A percentile compares a stretch with the other conserved stretches of the same genome.
These are phyloP conservation scores for Egretta garzetta DNA, from an alignment of 2,113 vertebrate genomes.

Conservation along the genomic window DNA sequence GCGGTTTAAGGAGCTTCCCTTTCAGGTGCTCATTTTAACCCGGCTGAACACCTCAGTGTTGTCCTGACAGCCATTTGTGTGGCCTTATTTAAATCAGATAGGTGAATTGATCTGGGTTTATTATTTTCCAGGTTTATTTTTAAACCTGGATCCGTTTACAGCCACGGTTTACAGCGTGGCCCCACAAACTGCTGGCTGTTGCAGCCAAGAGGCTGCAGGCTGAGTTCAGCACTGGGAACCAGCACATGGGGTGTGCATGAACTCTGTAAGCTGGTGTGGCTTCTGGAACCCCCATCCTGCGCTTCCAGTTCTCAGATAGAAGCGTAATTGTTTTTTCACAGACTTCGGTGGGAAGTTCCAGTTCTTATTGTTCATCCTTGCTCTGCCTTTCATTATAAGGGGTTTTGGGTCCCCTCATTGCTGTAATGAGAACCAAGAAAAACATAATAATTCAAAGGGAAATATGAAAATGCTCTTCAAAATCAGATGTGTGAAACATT, in stretches of 20 bases:
- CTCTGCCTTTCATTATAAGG: slow-evolving; percentile 61
- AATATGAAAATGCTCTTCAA: slow-evolving; percentile 43
- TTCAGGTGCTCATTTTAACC: neutral
- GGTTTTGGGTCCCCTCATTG: neutral
- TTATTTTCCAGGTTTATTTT: neutral
- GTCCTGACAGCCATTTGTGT: accelerated
- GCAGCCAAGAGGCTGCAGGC: neutral
- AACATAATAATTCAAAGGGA: slow-evolving; percentile 46
- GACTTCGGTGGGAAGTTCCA: slow-evolving; percentile 44
- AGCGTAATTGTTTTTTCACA: slow-evolving; percentile 8
- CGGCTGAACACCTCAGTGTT: neutral
- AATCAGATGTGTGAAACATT: slow-evolving; percentile 24
- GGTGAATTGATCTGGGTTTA: neutral
- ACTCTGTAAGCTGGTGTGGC: neutral
- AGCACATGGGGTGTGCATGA: neutral
- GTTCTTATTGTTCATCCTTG: slow-evolving; percentile 38
- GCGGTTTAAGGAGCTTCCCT: neutral
- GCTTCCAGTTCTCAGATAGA: neutral
- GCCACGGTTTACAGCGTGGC: accelerated
- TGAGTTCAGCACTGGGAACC: slow-evolving; percentile 7
- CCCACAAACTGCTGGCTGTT: neutral
- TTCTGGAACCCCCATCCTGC: neutral
- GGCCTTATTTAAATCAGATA: neutral
- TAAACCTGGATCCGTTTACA: neutral
- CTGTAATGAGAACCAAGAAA: slow-evolving; percentile 59